These are phyloP conservation scores for Petrolisthes manimaculis DNA, from an alignment of 2,888 invertebrate genomes.

Conservation along the genomic window DNA sequence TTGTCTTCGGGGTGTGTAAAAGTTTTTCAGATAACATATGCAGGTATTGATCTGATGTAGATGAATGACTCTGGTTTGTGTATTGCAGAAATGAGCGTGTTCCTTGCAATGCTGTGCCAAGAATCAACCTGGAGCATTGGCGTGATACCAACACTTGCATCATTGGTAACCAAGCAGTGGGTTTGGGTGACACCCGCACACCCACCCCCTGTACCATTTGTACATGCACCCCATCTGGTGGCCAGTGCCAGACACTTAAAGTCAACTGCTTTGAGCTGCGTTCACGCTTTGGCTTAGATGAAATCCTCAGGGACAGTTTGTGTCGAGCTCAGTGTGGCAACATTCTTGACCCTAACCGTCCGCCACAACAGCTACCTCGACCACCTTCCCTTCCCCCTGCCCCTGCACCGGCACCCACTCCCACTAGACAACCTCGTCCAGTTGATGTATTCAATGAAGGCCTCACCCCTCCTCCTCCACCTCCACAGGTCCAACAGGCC, in stretches of 20 bases:
- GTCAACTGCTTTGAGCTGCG: conserved; percentile 64
- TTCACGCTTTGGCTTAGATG: conserved; percentile 56
- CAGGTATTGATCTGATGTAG: too few species aligned
- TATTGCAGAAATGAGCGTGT: conserved; percentile 59
- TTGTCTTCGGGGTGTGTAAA: too few species aligned
- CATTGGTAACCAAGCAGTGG: conserved; percentile 79
- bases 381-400: conserved; percentile 28
- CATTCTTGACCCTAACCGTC: conserved; percentile 62
- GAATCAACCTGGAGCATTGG: conserved; percentile 63
- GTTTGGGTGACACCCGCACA: conserved; percentile 85
- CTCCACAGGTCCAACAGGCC: conserved; percentile 19
- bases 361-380: conserved; percentile 42
- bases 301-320: conserved; percentile 79
- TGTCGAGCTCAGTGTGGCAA: conserved; percentile 85
- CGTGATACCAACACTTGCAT: conserved; percentile 66
- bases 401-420: conserved; percentile 12
- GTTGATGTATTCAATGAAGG: conserved; percentile 42
- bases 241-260: conserved; percentile 61
- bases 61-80: background rate
- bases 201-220: conserved; percentile 93
- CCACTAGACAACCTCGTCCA: conserved; percentile 17
- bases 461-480: conserved; percentile 52
- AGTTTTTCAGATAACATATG: too few species aligned
- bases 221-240: conserved; percentile 87
- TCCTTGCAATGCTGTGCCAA: conserved; percentile 58